Evolutionary conservation across 1,140 invertebrate genomes (phyloP).

Genomic region (Eufriesea mexicana): DNA sequence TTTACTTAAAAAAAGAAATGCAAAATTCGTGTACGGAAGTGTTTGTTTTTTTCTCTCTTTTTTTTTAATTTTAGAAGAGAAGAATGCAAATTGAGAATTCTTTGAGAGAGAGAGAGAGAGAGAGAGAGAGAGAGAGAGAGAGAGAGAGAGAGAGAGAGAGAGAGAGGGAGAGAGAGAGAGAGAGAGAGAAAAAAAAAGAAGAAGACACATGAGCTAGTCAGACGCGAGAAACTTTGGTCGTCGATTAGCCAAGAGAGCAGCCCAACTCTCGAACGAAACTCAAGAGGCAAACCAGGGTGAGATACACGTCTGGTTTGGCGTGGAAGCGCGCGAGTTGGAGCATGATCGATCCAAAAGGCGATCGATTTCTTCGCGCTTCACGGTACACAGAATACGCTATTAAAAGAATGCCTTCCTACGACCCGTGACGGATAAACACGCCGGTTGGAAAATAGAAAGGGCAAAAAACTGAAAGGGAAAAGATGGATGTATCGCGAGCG

Average conservation of each 20-base stretch:
- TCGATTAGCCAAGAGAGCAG: not conserved
- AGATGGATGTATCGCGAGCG: not conserved
- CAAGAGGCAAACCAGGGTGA: not conserved
- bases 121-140: conserved; percentile 43
- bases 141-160: conserved; percentile 5
- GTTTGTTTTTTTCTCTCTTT: conserved; percentile 75
- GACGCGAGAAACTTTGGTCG: not conserved
- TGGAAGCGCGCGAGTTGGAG: too few species aligned
- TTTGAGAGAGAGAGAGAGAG: conserved; percentile 46
- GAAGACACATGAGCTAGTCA: not conserved
- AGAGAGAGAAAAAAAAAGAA: not conserved
- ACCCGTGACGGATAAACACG: conserved; percentile 30
- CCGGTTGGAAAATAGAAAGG: conserved; percentile 55
- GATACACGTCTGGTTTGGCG: not conserved
- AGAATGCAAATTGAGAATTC: conserved; percentile 63
- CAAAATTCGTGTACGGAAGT: conserved; percentile 51
- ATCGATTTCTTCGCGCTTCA: conserved; percentile 40
- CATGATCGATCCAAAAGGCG: conserved; percentile 21
- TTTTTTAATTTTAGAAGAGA: conserved; percentile 66
- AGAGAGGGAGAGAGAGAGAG: not conserved
- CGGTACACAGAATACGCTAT: conserved; percentile 33
- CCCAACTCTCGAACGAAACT: not conserved
- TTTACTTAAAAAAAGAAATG: conserved; percentile 72
- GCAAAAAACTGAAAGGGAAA: conserved; percentile 24
- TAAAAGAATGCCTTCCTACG: conserved; percentile 35